A percentile compares a stretch with the other conserved stretches of the same genome.
These are phyloP conservation scores for Nematolebias whitei DNA, from an alignment of 2,113 vertebrate genomes.

Conservation along the genomic window DNA sequence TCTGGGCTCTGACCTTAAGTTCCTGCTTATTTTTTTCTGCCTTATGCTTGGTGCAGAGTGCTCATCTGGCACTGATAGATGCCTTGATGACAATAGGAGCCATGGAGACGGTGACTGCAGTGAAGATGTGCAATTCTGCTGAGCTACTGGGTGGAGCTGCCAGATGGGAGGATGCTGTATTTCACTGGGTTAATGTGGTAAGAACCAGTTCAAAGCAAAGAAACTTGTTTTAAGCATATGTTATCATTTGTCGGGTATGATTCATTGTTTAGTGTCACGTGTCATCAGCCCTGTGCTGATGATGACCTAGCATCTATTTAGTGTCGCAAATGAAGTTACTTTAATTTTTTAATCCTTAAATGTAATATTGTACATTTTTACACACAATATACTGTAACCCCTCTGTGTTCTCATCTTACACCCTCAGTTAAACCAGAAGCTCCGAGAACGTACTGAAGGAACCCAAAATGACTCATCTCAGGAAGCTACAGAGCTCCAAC, in stretches of 20 bases:
- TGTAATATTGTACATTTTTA: neutral
- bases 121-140: conserved; percentile 64
- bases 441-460: conserved; percentile 79
- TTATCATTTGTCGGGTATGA: neutral
- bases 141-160: conserved; percentile 68
- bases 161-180: conserved; percentile 83
- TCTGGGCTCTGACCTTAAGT: neutral
- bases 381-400: neutral
- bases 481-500: conserved; percentile 71
- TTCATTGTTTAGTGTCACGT: neutral
- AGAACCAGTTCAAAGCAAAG: conserved; percentile 21
- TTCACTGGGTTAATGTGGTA: conserved; percentile 89
- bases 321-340: neutral
- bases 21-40: conserved; percentile 36
- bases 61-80: conserved; percentile 89
- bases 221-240: neutral
- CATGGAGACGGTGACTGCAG: conserved; percentile 82
- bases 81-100: conserved; percentile 86
- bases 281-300: neutral
- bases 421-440: conserved; percentile 83
- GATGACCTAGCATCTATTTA: neutral
- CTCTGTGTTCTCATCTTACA: neutral
- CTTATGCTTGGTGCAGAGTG: conserved; percentile 78
- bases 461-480: conserved; percentile 76
- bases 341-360: neutral